phyloP scores from a whole-genome alignment of 2,113 vertebrate genomes.

The Formicarius rufipectus region DNA sequence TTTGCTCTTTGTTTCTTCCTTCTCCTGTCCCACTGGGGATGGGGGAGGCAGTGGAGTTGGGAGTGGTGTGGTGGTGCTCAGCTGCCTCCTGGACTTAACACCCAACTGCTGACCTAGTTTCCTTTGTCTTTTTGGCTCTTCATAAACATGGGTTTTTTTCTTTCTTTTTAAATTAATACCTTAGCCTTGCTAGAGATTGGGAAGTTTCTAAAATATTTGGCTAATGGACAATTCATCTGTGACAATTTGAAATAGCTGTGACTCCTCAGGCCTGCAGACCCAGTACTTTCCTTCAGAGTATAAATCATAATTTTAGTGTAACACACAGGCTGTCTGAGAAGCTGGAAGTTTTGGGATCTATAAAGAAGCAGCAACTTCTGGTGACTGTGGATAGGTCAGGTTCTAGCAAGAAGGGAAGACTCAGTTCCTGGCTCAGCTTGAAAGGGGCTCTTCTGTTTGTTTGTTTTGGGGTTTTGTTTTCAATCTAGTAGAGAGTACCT shows the following conservation, averaged over 20 bases:
- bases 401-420: neutral
- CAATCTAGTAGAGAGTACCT: neutral
- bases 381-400: neutral
- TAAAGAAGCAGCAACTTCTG: neutral
- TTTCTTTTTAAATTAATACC: neutral
- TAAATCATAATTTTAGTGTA: neutral
- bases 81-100: neutral
- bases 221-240: neutral
- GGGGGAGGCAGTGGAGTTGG: neutral
- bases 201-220: neutral
- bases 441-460: neutral
- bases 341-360: neutral
- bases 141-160: neutral
- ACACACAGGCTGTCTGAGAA: neutral
- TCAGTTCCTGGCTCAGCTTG: neutral
- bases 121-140: neutral
- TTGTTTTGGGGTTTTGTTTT: neutral
- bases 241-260: neutral
- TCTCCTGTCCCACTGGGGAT: fast-evolving
- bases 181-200: neutral
- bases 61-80: neutral
- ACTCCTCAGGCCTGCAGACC: neutral
- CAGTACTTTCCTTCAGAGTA: neutral
- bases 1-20: neutral
- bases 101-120: neutral